Evolutionary conservation across 2,113 vertebrate species (phyloP), one percentile per base, ranked within the genome.

Genomic region (Sinosuthora webbiana): DNA sequence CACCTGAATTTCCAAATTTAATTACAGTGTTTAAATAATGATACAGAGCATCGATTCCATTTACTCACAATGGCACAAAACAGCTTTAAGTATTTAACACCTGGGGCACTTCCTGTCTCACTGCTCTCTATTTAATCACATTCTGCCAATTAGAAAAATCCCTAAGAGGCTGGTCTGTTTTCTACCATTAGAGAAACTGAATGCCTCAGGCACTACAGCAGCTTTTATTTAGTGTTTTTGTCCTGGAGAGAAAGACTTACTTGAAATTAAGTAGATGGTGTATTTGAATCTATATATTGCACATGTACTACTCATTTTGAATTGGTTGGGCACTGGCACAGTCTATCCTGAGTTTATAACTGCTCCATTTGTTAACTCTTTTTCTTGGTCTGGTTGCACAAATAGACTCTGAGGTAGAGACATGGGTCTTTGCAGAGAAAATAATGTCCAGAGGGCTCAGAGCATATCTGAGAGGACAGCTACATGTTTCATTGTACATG

Each of bases 1-100:
- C 69, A 94, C 69, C 92, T 83, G 83, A 95, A 95, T 82, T 93
- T 96, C 88, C 62, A 88, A 77, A 92, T 93, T 83, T 92, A 97
- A 97, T 96, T 95, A 90, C 44, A 65, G 73, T 57, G 62, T 95
- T 97, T 96, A 95, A 96, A 94, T 96, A 96, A 96, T 92, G 95
- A 89, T 94, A 86, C 73, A 82, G 65, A 62, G 83, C 93, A 95
- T 96, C 35, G 93, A 96, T 96, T 95, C 76, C 73, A 83, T 93
- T 95, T 94, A 84, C 90, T 89, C 62, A 89, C 92, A 94, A 76
- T 62, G 65, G 80, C 77, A 94, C 85, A 93, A 94, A 93, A 56
- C 85, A 92, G 73, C 80, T 93, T 90, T 83, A 93, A 94, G 95
- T 92, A 90, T 95, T 89, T 93, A 96, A 95, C 86, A 95, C 93